Percentiles rank a stretch among this genome's conserved stretches.
Evolutionary conservation across 2,888 invertebrate species (phyloP).

Genomic region (Hemicrepidius hirtus): DNA sequence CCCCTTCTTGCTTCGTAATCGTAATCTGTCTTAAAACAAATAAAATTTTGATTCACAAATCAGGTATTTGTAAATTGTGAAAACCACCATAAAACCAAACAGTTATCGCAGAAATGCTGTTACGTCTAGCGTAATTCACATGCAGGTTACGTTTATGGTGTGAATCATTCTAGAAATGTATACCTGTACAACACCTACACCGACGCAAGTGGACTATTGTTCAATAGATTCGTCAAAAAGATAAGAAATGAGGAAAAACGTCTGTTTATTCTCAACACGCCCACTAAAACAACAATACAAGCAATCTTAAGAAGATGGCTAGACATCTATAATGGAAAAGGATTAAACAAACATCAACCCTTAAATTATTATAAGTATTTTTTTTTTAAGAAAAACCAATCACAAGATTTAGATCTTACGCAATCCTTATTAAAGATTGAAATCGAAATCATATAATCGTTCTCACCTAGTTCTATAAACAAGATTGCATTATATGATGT

Average conservation of each 20-base stretch:
- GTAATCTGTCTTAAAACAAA: not conserved
- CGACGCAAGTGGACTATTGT: constrained; percentile 53
- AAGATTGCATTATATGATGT: not conserved
- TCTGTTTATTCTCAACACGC: constrained; percentile 50
- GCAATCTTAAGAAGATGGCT: constrained; percentile 37
- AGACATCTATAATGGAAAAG: constrained; percentile 17
- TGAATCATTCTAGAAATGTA: constrained; percentile 51
- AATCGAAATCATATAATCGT: too few relatives aligned
- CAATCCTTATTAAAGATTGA: too few relatives aligned
- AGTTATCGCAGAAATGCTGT: constrained; percentile 12
- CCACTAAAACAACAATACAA: constrained; percentile 38
- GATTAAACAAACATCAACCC: constrained; percentile 8
- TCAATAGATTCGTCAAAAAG: constrained; percentile 53
- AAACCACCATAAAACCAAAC: not conserved
- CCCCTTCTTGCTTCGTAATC: not conserved
- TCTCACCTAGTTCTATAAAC: constrained; percentile 2
- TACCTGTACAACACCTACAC: constrained; percentile 50
- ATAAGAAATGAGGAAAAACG: constrained; percentile 54
- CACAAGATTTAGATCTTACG: constrained; percentile 14
- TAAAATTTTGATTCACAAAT: not conserved
- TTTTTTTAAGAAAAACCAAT: constrained; percentile 26
- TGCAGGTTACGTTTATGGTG: constrained; percentile 42
- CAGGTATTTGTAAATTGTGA: not conserved
- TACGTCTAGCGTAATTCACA: constrained; percentile 24
- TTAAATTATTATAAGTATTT: too few relatives aligned